Evolutionary conservation across 2,113 vertebrate species (phyloP).

Genomic region (Pseudorasbora parva): DNA sequence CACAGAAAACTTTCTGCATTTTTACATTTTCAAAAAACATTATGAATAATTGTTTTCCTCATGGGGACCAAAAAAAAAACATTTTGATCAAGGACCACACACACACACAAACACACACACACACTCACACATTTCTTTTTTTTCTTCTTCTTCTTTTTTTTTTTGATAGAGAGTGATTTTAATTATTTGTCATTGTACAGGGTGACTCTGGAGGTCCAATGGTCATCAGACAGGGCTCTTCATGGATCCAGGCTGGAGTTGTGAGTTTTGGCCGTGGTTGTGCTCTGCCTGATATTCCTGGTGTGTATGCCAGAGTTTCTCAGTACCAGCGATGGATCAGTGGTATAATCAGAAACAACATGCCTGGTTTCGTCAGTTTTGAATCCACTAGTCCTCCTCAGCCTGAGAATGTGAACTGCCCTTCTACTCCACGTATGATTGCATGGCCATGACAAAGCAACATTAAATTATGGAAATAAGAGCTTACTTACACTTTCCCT

Average conservation of each 20-base stretch:
- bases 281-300: slow-evolving; percentile 50
- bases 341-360: background rate
- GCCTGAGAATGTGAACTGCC: slow-evolving; percentile 55
- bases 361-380: slow-evolving; percentile 48
- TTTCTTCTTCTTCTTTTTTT: no score
- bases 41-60: no score
- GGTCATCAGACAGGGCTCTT: background rate
- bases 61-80: no score
- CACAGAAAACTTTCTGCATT: no score
- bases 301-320: slow-evolving; percentile 45
- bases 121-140: no score
- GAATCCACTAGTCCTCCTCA: slow-evolving; percentile 49
- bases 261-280: slow-evolving; percentile 83
- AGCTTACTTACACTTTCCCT: background rate
- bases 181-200: slow-evolving; percentile 55
- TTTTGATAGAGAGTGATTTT: no score
- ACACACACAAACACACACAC: no score
- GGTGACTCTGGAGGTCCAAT: slow-evolving; percentile 80
- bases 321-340: slow-evolving; percentile 40
- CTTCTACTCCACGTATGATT: background rate
- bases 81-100: no score
- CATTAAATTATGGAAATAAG: no score
- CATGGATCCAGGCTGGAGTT: slow-evolving; percentile 61
- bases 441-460: background rate
- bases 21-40: no score